Percentiles rank a stretch among this genome's conserved stretches.
phyloP scores from a whole-genome alignment of 2,797 vertebrate species.

The Orestias chungarensis region DNA sequence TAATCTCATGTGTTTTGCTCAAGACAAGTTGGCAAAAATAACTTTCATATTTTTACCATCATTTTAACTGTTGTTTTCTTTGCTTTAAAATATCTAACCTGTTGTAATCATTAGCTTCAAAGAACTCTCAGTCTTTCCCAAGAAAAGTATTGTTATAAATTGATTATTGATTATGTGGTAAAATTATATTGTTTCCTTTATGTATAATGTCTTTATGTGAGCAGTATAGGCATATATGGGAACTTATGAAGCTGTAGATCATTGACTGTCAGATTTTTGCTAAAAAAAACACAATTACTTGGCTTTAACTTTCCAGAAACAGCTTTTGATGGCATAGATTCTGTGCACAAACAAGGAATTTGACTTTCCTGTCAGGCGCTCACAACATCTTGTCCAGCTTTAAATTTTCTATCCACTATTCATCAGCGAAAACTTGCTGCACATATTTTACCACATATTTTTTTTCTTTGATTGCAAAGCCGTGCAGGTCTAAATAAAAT shows the following conservation, averaged over 20 bases:
- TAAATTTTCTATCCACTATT: slow-evolving; percentile 9
- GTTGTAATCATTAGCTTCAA: background rate
- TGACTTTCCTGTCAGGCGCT: background rate
- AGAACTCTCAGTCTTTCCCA: background rate
- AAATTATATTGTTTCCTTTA: background rate
- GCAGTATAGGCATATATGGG: background rate
- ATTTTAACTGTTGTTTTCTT: background rate
- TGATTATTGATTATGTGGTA: background rate
- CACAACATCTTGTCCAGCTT: slow-evolving; percentile 39
- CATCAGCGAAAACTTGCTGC: background rate
- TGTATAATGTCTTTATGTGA: background rate
- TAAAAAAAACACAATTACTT: background rate
- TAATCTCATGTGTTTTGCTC: background rate
- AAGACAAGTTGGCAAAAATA: background rate
- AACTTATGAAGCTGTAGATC: background rate
- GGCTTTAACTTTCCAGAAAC: background rate
- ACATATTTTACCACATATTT: background rate
- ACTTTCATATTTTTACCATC: background rate
- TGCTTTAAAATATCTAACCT: background rate
- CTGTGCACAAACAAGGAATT: background rate
- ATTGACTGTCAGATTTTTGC: background rate
- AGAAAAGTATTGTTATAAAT: background rate
- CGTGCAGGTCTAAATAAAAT: background rate
- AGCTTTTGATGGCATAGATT: background rate
- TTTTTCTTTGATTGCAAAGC: slow-evolving; percentile 10